Evolutionary conservation across 1,140 invertebrate species (phyloP).

Genomic region (Panagrolaimus sp.): DNA sequence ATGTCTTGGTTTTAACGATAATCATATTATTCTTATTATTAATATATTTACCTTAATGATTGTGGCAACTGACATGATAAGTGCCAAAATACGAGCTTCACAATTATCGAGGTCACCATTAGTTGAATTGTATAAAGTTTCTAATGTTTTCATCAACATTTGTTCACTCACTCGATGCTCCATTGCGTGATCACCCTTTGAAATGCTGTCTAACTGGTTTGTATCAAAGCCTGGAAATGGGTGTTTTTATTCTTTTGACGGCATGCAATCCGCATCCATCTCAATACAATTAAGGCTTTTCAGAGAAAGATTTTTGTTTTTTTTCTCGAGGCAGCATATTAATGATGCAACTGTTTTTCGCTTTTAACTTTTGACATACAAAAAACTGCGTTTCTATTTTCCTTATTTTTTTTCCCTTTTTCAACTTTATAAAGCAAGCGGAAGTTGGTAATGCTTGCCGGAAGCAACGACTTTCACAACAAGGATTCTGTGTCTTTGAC

Average conservation of each 20-base stretch:
- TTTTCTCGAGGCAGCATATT: neutral
- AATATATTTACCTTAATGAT: constrained; percentile 52
- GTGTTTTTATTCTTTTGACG: constrained; percentile 15
- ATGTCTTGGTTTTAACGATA: too few relatives aligned
- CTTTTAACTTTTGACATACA: neutral
- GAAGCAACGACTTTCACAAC: constrained; percentile 9
- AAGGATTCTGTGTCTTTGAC: neutral
- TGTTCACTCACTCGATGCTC: constrained; percentile 68
- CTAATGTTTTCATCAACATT: constrained; percentile 46
- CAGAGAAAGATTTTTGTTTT: neutral
- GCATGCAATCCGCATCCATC: neutral
- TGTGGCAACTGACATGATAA: constrained; percentile 53
- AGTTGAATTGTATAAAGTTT: constrained; percentile 33
- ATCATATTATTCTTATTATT: constrained; percentile 16
- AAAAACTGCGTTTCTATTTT: neutral
- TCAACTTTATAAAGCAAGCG: too few relatives aligned
- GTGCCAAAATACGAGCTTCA: constrained; percentile 46
- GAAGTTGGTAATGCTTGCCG: neutral
- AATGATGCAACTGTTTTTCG: constrained; percentile 12
- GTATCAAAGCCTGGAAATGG: constrained; percentile 69
- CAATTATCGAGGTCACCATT: constrained; percentile 48
- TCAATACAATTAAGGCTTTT: constrained; percentile 3
- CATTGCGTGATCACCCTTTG: constrained; percentile 73
- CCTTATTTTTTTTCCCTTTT: neutral
- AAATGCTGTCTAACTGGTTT: constrained; percentile 69